Evolutionary conservation across 1,140 invertebrate species (phyloP).

Genomic region (Diorhabda elongata): DNA sequence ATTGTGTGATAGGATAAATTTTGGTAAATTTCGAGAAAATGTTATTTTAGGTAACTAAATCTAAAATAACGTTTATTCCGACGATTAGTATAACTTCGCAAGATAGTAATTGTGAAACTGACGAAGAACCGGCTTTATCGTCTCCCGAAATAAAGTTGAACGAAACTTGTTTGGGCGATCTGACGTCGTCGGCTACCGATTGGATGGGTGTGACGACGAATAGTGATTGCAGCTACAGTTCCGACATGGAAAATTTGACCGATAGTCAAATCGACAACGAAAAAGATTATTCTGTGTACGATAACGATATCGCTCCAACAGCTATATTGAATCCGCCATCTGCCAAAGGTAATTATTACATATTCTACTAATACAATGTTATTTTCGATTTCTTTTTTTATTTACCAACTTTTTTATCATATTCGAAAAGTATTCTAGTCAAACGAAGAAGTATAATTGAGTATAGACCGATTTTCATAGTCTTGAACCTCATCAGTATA

Average conservation of each 20-base stretch:
- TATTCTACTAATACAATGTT: too few relatives aligned
- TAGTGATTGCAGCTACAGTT: constrained; percentile 80
- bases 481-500: too few relatives aligned
- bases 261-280: constrained; percentile 52
- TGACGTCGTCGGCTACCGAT: constrained; percentile 69
- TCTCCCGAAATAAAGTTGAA: constrained; percentile 44
- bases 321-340: constrained; percentile 68
- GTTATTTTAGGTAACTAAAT: not conserved
- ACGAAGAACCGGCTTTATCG: constrained; percentile 31
- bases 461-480: too few relatives aligned
- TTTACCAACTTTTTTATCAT: too few relatives aligned
- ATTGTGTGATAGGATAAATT: too few relatives aligned
- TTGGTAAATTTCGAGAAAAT: too few relatives aligned
- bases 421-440: too few relatives aligned
- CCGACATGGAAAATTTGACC: constrained; percentile 61
- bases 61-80: constrained; percentile 3
- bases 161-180: constrained; percentile 48
- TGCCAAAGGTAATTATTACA: constrained; percentile 61
- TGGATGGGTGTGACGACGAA: constrained; percentile 83
- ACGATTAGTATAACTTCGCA: constrained; percentile 12
- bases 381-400: too few relatives aligned
- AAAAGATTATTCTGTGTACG: constrained; percentile 61
- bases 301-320: constrained; percentile 70
- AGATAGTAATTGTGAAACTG: constrained; percentile 35
- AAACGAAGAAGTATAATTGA: too few relatives aligned